Percentiles rank a stretch among this genome's conserved stretches.
Conservation (phyloP, 2,797 vertebrate species). For the Eulemur albifrons region DNA sequence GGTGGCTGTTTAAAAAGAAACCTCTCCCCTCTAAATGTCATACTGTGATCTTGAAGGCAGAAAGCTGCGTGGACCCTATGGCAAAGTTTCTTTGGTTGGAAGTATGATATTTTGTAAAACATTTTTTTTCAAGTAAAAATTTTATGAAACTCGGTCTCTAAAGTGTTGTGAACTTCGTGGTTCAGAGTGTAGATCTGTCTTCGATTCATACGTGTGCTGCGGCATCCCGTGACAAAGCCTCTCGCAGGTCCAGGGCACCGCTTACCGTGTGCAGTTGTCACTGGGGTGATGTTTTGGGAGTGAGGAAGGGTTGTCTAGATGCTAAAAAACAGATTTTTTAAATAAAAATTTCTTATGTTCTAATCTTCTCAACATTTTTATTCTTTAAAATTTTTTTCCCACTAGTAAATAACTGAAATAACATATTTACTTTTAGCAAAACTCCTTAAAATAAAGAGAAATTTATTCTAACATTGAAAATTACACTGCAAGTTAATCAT, state of each 20-base stretch:
- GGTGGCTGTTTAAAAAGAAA: constrained; percentile 77
- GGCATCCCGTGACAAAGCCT: neutral
- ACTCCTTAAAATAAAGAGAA: constrained; percentile 50
- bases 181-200: constrained; percentile 65
- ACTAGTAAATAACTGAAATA: constrained; percentile 30
- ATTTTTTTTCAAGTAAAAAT: constrained; percentile 86
- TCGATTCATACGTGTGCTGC: neutral
- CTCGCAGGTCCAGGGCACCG: too few relatives aligned
- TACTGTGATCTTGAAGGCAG: constrained; percentile 74
- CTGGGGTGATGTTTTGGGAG: constrained; percentile 66
- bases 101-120: constrained; percentile 88
- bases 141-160: constrained; percentile 78
- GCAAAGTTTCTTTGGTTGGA: constrained; percentile 82
- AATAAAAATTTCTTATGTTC: constrained; percentile 1
- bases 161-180: constrained; percentile 75
- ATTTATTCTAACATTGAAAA: constrained; percentile 63
- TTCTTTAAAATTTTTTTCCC: constrained; percentile 43
- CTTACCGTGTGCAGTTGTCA: constrained; percentile 38
- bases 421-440: constrained; percentile 31
- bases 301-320: constrained; percentile 68
- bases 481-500: constrained; percentile 80
- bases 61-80: constrained; percentile 74
- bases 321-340: neutral
- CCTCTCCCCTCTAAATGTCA: constrained; percentile 76
- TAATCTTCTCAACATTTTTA: neutral